phyloP scores from a whole-genome alignment of 2,888 invertebrate genomes.

The Ophion slaviceki region DNA sequence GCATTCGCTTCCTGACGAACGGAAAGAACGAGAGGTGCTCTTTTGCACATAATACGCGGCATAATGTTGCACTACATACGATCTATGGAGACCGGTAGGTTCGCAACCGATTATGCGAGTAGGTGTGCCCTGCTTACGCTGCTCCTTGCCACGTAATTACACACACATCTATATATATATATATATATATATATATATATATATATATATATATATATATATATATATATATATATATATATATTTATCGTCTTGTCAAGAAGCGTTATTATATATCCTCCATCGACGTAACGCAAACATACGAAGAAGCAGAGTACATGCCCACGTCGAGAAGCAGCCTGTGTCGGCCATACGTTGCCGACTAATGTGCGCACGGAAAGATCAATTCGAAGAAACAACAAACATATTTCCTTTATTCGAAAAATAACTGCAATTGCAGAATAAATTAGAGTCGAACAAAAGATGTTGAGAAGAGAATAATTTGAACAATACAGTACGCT shows the following conservation, averaged over 20 bases:
- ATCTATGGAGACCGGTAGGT: constrained; percentile 33
- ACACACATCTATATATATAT: neutral
- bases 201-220: neutral
- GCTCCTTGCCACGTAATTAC: constrained; percentile 28
- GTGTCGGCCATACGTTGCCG: constrained; percentile 2
- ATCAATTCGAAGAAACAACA: neutral
- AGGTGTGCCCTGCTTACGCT: constrained; percentile 56
- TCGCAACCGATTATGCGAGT: constrained; percentile 51
- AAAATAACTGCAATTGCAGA: too few species aligned
- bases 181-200: neutral
- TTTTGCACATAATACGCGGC: constrained; percentile 30
- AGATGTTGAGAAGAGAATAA: neutral
- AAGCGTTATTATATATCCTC: constrained; percentile 35
- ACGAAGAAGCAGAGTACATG: constrained; percentile 27
- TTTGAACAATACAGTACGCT: neutral
- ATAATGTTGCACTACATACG: constrained; percentile 23
- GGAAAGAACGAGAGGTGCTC: constrained; percentile 33
- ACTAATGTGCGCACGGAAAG: neutral
- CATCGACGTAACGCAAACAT: constrained; percentile 46
- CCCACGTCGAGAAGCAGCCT: constrained; percentile 39
- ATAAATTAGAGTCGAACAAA: too few species aligned
- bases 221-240: neutral
- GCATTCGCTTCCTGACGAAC: constrained; percentile 49
- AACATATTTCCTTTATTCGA: neutral
- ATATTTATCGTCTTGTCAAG: constrained; percentile 31